A percentile compares a stretch with the other conserved stretches of the same genome.
These are phyloP conservation scores for Laupala kohalensis DNA, from an alignment of 1,140 invertebrate species.

Conservation along the genomic window DNA sequence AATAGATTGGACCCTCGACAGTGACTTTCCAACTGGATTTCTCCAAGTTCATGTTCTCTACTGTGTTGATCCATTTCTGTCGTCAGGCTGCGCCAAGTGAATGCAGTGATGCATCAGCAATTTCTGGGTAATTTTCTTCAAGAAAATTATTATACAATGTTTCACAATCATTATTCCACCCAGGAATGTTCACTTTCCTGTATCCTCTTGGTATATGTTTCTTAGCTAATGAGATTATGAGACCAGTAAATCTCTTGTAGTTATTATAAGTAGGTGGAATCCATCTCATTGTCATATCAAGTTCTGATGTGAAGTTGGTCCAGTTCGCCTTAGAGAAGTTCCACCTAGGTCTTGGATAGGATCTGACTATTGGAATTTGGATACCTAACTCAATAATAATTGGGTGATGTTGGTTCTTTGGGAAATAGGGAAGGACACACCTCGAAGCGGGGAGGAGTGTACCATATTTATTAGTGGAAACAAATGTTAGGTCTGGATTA, in stretches of 20 bases:
- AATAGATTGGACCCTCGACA: constrained; percentile 1
- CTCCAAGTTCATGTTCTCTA: constrained; percentile 12
- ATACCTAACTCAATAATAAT: neutral
- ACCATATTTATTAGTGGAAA: neutral
- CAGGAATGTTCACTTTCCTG: neutral
- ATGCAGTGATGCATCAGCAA: constrained; percentile 7
- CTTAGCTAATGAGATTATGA: constrained; percentile 6
- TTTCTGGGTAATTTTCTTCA: constrained; percentile 5
- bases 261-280: constrained; percentile 6
- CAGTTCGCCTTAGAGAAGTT: constrained; percentile 10
- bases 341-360: constrained; percentile 9
- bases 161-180: neutral
- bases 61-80: constrained; percentile 10
- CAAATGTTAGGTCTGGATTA: constrained; percentile 13
- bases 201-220: constrained; percentile 12
- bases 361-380: neutral
- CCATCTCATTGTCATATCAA: constrained; percentile 9
- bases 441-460: neutral
- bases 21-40: constrained; percentile 8
- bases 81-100: constrained; percentile 5
- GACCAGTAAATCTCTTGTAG: constrained; percentile 8
- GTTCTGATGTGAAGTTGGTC: neutral
- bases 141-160: constrained; percentile 7
- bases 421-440: too few species aligned
- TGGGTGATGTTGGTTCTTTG: neutral